Evolutionary conservation across 2,888 invertebrate genomes (phyloP).

Genomic region (Aspidapion aeneum): DNA sequence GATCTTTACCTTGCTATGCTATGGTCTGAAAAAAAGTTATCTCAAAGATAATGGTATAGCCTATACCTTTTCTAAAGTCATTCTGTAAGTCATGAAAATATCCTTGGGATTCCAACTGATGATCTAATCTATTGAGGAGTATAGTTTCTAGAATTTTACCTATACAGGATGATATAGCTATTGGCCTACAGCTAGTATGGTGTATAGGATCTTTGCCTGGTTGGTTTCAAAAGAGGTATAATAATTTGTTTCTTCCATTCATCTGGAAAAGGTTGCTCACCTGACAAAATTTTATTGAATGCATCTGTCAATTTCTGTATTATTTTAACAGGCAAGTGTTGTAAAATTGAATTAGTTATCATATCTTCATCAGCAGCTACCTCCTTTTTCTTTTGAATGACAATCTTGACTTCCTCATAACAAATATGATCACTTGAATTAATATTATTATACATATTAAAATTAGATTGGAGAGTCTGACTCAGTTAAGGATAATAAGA

Average conservation of each 20-base stretch:
- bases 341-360: not conserved
- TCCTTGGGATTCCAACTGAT: not conserved
- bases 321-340: no score
- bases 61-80: not conserved
- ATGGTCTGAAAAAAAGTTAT: no score
- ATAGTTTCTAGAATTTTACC: not conserved
- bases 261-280: not conserved
- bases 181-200: not conserved
- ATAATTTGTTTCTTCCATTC: not conserved
- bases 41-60: no score
- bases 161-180: not conserved
- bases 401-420: no score
- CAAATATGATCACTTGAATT: constrained; percentile 1
- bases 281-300: not conserved
- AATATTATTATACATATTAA: not conserved
- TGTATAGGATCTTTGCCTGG: not conserved
- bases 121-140: not conserved
- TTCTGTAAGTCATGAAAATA: not conserved
- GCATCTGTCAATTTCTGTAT: not conserved
- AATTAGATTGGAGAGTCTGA: no score
- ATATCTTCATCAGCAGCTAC: no score
- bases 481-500: not conserved
- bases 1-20: no score
- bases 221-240: not conserved
- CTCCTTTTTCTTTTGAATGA: no score